A percentile compares a stretch with the other conserved stretches of the same genome.
These are phyloP conservation scores for Mycogona germanica DNA, from an alignment of 2,888 invertebrate species.

Conservation along the genomic window DNA sequence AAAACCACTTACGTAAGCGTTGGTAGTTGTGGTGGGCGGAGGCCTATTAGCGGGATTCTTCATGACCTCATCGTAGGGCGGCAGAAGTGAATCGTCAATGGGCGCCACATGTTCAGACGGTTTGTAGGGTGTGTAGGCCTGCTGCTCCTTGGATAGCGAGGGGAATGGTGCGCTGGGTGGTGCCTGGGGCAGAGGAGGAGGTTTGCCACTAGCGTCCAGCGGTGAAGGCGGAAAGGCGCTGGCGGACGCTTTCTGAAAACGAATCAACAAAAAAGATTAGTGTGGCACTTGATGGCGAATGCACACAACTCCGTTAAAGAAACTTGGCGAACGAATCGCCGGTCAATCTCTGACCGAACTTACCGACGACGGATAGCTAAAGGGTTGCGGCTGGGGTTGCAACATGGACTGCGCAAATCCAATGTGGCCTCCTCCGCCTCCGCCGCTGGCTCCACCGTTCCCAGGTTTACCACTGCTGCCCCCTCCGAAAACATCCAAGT, in stretches of 20 bases:
- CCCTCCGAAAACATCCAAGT: slow-evolving; percentile 35
- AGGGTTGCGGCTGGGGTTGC: slow-evolving; percentile 22
- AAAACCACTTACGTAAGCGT: too few species aligned
- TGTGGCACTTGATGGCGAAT: not conserved
- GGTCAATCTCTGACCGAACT: not conserved
- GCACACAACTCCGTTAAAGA: too few species aligned
- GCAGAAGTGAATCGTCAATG: slow-evolving; percentile 20
- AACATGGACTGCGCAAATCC: not conserved
- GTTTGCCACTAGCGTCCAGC: too few species aligned
- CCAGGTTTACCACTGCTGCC: slow-evolving; percentile 23
- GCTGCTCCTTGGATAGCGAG: slow-evolving; percentile 5
- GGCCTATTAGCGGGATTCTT: slow-evolving; percentile 9
- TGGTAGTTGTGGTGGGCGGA: too few species aligned
- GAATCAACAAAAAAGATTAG: not conserved
- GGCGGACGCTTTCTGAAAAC: not conserved
- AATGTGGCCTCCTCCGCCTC: slow-evolving; percentile 12
- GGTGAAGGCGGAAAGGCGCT: too few species aligned
- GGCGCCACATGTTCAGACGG: slow-evolving; percentile 17
- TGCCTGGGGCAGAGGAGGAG: slow-evolving; percentile 23
- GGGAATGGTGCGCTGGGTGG: slow-evolving; percentile 23
- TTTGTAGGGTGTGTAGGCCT: slow-evolving; percentile 21
- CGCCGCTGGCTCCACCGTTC: slow-evolving; percentile 21
- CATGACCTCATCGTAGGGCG: slow-evolving; percentile 23
- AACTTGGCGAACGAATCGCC: not conserved
- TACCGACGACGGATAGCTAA: slow-evolving; percentile 45